phyloP scores from a whole-genome alignment of 2,113 vertebrate genomes.

The Myotis yumanensis region DNA sequence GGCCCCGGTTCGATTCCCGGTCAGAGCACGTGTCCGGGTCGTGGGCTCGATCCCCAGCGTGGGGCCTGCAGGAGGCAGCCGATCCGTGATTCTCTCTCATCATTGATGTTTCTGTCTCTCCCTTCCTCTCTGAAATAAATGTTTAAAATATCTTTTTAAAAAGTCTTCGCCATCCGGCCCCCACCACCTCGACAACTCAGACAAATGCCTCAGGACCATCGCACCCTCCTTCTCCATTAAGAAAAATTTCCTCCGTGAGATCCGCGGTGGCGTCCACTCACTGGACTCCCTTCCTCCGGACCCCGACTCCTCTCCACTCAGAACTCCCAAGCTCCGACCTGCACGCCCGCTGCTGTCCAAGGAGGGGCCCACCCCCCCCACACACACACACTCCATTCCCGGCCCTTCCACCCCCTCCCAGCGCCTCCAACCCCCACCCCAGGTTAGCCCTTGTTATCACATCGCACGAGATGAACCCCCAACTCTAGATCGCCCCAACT shows the following conservation, averaged over 20 bases:
- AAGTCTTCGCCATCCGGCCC: not conserved
- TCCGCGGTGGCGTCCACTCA: not conserved
- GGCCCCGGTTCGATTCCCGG: too few relatives aligned
- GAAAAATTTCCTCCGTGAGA: not conserved
- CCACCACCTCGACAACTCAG: not conserved
- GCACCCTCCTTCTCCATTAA: slow-evolving; percentile 32
- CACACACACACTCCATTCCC: too few relatives aligned
- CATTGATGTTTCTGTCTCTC: too few relatives aligned
- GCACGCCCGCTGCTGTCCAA: not conserved
- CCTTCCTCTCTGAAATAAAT: too few relatives aligned
- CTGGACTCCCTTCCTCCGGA: not conserved
- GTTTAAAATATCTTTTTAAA: too few relatives aligned
- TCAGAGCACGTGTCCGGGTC: too few relatives aligned
- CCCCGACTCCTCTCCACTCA: slow-evolving; percentile 15
- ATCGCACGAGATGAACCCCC: not conserved
- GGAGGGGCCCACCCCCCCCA: not conserved
- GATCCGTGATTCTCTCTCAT: too few relatives aligned
- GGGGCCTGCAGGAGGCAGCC: too few relatives aligned
- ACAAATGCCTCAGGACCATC: not conserved
- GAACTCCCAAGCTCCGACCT: not conserved
- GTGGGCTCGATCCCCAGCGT: too few relatives aligned
- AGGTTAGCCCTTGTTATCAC: not conserved
- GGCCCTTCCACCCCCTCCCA: too few relatives aligned
- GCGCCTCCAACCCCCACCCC: not conserved
- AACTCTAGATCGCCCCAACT: not conserved